These are phyloP conservation scores for Ornithoptera priamus DNA, from an alignment of 2,888 invertebrate species.

Conservation along the genomic window DNA sequence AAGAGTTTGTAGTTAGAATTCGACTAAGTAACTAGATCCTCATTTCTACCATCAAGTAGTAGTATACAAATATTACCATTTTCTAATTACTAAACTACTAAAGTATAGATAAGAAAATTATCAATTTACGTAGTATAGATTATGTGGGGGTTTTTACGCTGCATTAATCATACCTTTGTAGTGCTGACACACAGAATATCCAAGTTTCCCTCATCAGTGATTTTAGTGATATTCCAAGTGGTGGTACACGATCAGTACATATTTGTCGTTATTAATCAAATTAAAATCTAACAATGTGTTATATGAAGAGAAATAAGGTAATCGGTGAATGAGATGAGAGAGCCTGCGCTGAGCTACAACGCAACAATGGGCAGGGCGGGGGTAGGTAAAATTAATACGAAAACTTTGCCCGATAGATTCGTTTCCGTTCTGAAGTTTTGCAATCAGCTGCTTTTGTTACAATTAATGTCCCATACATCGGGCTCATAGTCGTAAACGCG, in stretches of 20 bases:
- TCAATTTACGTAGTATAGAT: no score
- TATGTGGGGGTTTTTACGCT: no score
- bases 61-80: no score
- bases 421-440: constrained; percentile 3
- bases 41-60: no score
- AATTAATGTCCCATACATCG: constrained; percentile 2
- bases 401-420: constrained; percentile 5
- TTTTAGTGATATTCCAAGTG: neutral
- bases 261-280: neutral
- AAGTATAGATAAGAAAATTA: no score
- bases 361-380: neutral
- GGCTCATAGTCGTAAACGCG: neutral
- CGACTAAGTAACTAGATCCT: no score
- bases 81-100: no score
- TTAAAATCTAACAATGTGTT: neutral
- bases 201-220: neutral
- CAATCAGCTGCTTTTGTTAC: constrained; percentile 7
- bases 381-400: constrained; percentile 6
- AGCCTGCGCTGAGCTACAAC: neutral
- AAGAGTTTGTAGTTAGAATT: no score
- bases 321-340: no score
- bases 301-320: neutral
- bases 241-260: neutral
- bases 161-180: no score
- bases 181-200: no score